Base-by-base conservation (phyloP, 2,888 invertebrate species). In the Hoplodrina ambigua region DNA sequence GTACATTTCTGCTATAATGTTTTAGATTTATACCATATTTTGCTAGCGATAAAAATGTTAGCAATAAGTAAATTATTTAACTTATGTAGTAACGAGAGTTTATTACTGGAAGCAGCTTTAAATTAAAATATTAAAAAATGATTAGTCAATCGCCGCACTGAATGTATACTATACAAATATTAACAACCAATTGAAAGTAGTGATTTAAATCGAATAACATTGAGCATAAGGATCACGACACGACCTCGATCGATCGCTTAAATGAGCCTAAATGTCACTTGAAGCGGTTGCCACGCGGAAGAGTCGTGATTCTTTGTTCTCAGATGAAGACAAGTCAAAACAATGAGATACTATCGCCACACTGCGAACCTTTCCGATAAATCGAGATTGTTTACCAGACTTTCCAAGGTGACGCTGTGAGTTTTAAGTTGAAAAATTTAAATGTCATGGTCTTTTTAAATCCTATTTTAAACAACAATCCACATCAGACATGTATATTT, bases 211-310 rank as follows among this genome's bases (percentile, higher is more conserved):
- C 58, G 83, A 85, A 86, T 85, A 87, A 86, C 86, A 88, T 85
- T 87, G 86, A 88, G 88, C 85, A 85, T 86, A 88, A 83, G 84
- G 87, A 91, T 88, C 89, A 88, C 84, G 94, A 93, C 89, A 88
- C 84, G 94, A 93, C 93, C 94, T 94, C 94, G 90, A 92, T 92
- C 91, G 91, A 91, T 92, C 91, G 91, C 84, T 91, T 93, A 94
- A 94, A 95, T 93, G 93, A 94, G 91, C 85, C 91, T 93, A 94
- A 94, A 95, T 94, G 94, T 94, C 95, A 94, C 92, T 94, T 90
- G 93, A 85, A 88, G 88, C 84, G 81, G 94, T 94, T 93, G 89
- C 93, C 88, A 93, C 86, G 92, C 94, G 94, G 95, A 94, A 94
- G 90, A 89, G 84, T 75, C 83, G 82, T 86, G 88, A 88, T 89